phyloP scores from a whole-genome alignment of 1,140 invertebrate species.

The Drosophila quadrilineata region DNA sequence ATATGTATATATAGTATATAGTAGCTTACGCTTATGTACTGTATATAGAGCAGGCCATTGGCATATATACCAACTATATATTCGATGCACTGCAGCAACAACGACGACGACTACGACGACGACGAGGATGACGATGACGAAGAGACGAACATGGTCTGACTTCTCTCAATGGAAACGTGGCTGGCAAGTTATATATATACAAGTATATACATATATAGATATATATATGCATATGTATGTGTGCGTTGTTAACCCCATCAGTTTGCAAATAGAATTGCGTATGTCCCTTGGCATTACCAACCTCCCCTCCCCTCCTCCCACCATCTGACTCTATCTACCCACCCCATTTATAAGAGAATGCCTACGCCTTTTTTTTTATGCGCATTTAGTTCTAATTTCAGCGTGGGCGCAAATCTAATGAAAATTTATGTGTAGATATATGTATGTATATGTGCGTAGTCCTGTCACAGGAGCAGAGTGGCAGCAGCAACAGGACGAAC shows the following conservation, averaged over 20 bases:
- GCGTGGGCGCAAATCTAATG: constrained; percentile 40
- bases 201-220: no score
- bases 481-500: background rate
- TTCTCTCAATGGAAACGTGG: constrained; percentile 51
- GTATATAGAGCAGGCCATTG: constrained; percentile 68
- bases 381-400: constrained; percentile 27
- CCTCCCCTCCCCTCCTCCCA: background rate
- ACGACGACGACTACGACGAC: no score
- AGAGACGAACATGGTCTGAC: no score
- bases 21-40: background rate
- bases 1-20: background rate
- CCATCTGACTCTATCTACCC: background rate
- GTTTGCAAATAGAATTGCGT: constrained; percentile 17
- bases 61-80: constrained; percentile 43
- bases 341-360: background rate
- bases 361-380: background rate
- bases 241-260: constrained; percentile 20
- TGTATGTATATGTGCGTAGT: no score
- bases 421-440: constrained; percentile 41
- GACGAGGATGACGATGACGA: no score
- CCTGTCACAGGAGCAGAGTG: background rate
- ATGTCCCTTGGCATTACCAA: background rate
- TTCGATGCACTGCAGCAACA: constrained; percentile 30
- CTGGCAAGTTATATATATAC: no score
- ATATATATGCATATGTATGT: no score